Base-by-base conservation (phyloP, 2,888 invertebrate species). In the Biston betularia region DNA sequence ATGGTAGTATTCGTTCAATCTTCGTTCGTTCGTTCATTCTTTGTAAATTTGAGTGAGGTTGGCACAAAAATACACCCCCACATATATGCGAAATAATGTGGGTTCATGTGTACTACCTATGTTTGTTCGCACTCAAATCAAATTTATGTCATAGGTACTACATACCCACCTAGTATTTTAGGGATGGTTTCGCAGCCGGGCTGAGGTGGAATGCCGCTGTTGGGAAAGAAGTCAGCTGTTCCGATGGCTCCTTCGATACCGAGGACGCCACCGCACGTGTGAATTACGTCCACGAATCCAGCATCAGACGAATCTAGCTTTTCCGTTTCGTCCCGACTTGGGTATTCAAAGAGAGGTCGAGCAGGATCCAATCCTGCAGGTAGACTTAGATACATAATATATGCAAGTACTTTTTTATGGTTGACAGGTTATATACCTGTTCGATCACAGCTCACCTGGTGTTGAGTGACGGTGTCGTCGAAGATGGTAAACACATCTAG, bases 181-280 rank as follows among this genome's bases (percentile, higher is more conserved):
- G 79, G 75, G 48, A 84, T 70, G 50, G 95, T 95, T 70, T 93
- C 94, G 77, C 96, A 96, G 55, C 95, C 95, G 0, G 96, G 96
- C 78, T 96, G 96, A 52, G 94, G 89, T 11, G 88, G 81, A 42
- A 87, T 87, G n/a, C 96, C 96, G 15, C 95, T 96, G 79, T 96
- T 96, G 8, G 96, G 94, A 78, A 95, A 96, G 86, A 96, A 96
- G 84, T 96, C 96, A 0, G 95, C 94, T 75, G 95, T 95, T 0
- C 96, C 96, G 0, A 95, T 92, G 71, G 95, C 93, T 40, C 94
- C 93, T 50, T 89, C 88, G 77, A 95, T 95, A 0, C 96, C 96
- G 34, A 96, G 86, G 54, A 94, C 89, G 0, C 96, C 96, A 0
- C 95, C 95, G 81, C 96, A 96, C 3, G 96, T 96, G 80, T 96